Evolutionary conservation across 1,140 invertebrate genomes (phyloP).

Genomic region (Cydia strobilella): DNA sequence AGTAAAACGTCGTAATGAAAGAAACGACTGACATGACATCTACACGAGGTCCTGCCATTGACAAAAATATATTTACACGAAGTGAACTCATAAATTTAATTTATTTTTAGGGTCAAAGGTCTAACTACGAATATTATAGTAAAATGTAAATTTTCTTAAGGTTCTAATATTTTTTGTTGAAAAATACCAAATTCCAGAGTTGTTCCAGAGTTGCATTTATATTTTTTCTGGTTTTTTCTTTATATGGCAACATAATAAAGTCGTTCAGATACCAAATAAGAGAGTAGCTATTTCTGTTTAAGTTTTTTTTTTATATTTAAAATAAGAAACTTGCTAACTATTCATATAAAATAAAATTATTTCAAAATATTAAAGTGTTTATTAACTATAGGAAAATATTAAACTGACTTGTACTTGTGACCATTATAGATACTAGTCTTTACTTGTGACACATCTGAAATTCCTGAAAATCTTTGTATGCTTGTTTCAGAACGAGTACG

Average conservation of each 20-base stretch:
- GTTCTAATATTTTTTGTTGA: no score
- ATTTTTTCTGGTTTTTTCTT: not conserved
- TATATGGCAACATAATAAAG: not conserved
- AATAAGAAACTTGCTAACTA: no score
- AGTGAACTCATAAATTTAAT: not conserved
- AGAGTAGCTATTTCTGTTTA: not conserved
- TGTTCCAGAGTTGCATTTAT: no score
- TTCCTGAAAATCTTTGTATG: not conserved
- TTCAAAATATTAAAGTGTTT: no score
- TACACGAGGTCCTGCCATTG: conserved; percentile 50
- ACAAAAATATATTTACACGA: conserved; percentile 38
- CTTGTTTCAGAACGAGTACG: not conserved
- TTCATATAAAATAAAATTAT: no score
- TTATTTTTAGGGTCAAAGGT: not conserved
- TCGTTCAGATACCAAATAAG: not conserved
- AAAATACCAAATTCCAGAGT: no score
- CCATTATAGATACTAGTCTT: no score
- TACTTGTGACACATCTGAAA: no score
- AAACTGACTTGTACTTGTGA: no score
- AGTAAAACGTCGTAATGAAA: conserved; percentile 78
- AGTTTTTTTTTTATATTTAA: not conserved
- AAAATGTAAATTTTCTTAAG: not conserved
- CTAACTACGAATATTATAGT: no score
- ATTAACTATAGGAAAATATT: no score
- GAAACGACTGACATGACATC: conserved; percentile 70